phyloP scores from a whole-genome alignment of 1,140 invertebrate species.

The Laupala kohalensis region DNA sequence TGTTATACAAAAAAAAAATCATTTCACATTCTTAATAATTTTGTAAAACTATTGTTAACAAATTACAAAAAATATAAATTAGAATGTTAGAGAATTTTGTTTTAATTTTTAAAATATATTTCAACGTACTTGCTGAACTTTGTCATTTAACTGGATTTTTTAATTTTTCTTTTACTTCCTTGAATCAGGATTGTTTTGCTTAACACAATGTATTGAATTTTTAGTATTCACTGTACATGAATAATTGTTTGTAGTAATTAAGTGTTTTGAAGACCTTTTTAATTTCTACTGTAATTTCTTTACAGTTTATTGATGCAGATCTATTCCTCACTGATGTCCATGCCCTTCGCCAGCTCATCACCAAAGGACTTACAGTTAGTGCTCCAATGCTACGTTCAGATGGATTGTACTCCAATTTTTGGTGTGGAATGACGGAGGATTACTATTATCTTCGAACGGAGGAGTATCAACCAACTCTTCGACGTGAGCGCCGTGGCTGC shows the following conservation, averaged over 20 bases:
- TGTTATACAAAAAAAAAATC: too few species aligned
- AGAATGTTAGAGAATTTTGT: not conserved
- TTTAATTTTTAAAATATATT: not conserved
- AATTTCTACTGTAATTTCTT: conserved; percentile 21
- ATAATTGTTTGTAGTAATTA: too few species aligned
- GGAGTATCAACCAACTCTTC: conserved; percentile 71
- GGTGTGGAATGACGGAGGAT: conserved; percentile 78
- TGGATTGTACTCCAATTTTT: conserved; percentile 89
- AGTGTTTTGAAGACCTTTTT: too few species aligned
- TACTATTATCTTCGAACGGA: conserved; percentile 83
- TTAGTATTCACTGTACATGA: not conserved
- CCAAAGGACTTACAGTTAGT: conserved; percentile 46
- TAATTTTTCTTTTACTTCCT: too few species aligned
- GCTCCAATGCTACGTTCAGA: conserved; percentile 79
- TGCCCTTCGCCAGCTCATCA: conserved; percentile 54
- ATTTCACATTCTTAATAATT: too few species aligned
- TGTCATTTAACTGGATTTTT: too few species aligned
- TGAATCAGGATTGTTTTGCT: not conserved
- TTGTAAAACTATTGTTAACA: too few species aligned
- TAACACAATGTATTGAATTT: not conserved
- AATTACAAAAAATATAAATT: not conserved
- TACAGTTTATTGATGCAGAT: conserved; percentile 80
- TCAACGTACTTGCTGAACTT: too few species aligned
- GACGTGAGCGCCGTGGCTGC: conserved; percentile 56
- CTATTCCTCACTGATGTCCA: conserved; percentile 63